These are phyloP conservation scores for Drosophila melanogaster DNA, from an alignment of 1,140 invertebrate species.

Conservation along the genomic window Release_6_plus_ISO1_MT NT_033777.3:6483001-6483500, in stretches of 20 bases:
- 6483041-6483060: slow-evolving; percentile 33
- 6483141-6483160: slow-evolving; percentile 69
- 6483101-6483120: slow-evolving; percentile 17
- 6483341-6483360: slow-evolving; percentile 18
- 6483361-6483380: slow-evolving; percentile 29
- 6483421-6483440: slow-evolving; percentile 26
- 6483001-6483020: slow-evolving; percentile 44
- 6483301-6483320: slow-evolving; percentile 11
- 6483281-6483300: background rate
- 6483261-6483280: slow-evolving; percentile 1
- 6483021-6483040: slow-evolving; percentile 38
- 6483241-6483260: slow-evolving; percentile 1
- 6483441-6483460: slow-evolving; percentile 39
- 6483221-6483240: slow-evolving; percentile 7
- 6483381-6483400: slow-evolving; percentile 50
- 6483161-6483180: slow-evolving; percentile 80
- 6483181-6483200: slow-evolving; percentile 56
- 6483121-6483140: slow-evolving; percentile 30
- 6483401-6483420: slow-evolving; percentile 30
- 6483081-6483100: slow-evolving; percentile 45
- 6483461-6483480: slow-evolving; percentile 51
- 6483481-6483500: slow-evolving; percentile 53
- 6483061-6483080: slow-evolving; percentile 28
- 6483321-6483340: slow-evolving; percentile 1
- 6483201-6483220: slow-evolving; percentile 3